Percentiles rank a stretch among this genome's conserved stretches.
Evolutionary conservation across 2,113 vertebrate species (phyloP).

Genomic region (Desmodus rotundus): DNA sequence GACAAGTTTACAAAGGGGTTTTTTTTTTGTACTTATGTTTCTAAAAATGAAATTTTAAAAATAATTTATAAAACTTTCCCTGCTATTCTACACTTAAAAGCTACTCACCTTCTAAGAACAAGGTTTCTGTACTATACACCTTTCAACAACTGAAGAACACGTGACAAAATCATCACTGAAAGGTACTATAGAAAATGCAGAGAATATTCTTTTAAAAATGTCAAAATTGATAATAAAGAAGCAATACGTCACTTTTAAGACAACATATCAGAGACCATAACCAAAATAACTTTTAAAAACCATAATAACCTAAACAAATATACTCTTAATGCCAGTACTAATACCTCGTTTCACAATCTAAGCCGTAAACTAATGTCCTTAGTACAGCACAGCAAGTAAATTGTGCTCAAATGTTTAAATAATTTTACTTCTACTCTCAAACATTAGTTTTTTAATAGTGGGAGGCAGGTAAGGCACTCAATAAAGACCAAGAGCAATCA

Average conservation of each 20-base stretch:
- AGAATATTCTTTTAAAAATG: conserved; percentile 33
- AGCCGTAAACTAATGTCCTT: not conserved
- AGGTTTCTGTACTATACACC: conserved; percentile 41
- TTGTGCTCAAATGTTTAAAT: not conserved
- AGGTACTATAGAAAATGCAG: not conserved
- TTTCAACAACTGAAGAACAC: conserved; percentile 63
- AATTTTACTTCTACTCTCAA: conserved; percentile 42
- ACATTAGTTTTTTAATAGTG: conserved; percentile 5
- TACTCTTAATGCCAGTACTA: not conserved
- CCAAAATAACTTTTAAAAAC: not conserved
- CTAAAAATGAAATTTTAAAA: conserved; percentile 71
- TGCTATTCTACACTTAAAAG: conserved; percentile 68
- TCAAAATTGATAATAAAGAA: conserved; percentile 30
- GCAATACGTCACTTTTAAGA: not conserved
- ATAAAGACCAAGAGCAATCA: conserved; percentile 4
- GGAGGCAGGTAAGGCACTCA: not conserved
- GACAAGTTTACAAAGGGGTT: conserved; percentile 66
- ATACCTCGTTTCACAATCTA: not conserved
- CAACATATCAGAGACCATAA: not conserved
- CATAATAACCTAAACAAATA: conserved; percentile 16
- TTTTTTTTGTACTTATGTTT: conserved; percentile 63
- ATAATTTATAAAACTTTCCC: conserved; percentile 69
- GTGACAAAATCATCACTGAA: conserved; percentile 59
- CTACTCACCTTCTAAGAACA: conserved; percentile 66
- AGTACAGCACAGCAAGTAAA: not conserved